Base-by-base conservation (phyloP, 2,888 invertebrate genomes). In the Drosophila parthenogenetica region DNA sequence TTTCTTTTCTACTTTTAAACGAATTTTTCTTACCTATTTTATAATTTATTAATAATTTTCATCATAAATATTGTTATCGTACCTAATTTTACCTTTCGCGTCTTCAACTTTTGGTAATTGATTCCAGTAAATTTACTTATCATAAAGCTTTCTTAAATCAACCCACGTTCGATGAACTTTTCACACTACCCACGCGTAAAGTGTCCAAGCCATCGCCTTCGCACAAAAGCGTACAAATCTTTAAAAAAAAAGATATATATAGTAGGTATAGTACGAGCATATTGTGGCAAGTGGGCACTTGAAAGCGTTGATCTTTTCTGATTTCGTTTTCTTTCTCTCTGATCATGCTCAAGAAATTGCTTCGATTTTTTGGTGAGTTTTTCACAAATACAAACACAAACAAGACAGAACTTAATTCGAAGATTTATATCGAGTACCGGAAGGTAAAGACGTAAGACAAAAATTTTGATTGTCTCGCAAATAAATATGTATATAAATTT, bases 251-350 rank as follows among this genome's bases (percentile, higher is more conserved):
- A 84, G 7, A 8, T 29, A 29, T 29, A 29, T 29, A 29, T 29
- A 29, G 29, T 29, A 29, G 29, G 29, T 29, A 29, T 29, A 29
- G 29, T 29, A 29, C 5, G 29, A 29, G 29, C 63, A 70, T 69
- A 79, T 80, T 85, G 86, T 82, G 83, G 70, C 88, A 83, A 83
- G 86, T 83, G 88, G 88, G 82, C 80, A 87, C 86, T 83, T 75
- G 75, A 80, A 82, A 86, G 78, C 88, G 88, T 76, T 84, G 84
- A 83, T 80, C 77, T 81, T 71, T 80, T 86, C 55, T 67, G 67
- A 71, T 77, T 73, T 79, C 69, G 66, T 77, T 82, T 86, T 86
- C 74, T 77, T 82, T 87, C 81, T 87, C 81, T 79, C 62, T 60
- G 71, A 61, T 48, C 69, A 55, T 67, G 62, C 68, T 43, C 43